Base-by-base conservation (phyloP, 2,113 vertebrate species). In the Epinephelus moara region DNA sequence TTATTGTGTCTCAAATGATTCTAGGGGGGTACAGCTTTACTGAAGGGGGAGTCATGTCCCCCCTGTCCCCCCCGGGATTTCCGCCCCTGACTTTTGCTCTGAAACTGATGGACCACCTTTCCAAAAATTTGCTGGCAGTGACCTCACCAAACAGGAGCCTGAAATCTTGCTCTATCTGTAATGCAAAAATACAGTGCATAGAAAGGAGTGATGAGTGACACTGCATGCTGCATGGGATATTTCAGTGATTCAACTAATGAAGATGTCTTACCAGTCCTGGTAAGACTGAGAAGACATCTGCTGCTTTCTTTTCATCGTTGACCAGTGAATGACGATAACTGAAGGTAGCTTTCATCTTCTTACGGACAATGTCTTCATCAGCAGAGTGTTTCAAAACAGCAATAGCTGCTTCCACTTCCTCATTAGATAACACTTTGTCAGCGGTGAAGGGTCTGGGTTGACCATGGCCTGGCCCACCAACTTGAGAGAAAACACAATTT, bases 41-140 rank as follows among this genome's bases (percentile, higher is more conserved):
- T 27, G 27, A 27, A 27, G 27, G 27, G 27, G 27, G 27, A 27
- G 27, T 27, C 27, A 27, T 27, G 27, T 27, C 27, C 27, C 3
- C 27, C 27, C 27, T 27, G 25, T 27, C 27, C 2, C 27, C 27
- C 27, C 27, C 3, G 27, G 27, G 27, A 27, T 27, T 27, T 27
- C 27, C 27, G 27, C 27, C 27, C 27, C 27, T 27, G 27, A 27
- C 27, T 27, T 27, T 27, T 27, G 27, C 27, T 27, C 40, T 56
- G 30, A 70, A 1, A 70, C n/a, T 70, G 33, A 30, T 71, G 50
- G 66, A 59, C 67, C 81, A 83, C 25, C 3, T 84, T 3, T 78
- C 74, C 53, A 78, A 59, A 6, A 72, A 84, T 52, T 67, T 84
- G 56, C 47, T 78, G 27, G 81, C 75, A 6, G 75, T 78, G n/a